A percentile compares a stretch with the other conserved stretches of the same genome.
These are phyloP conservation scores for Leptinotarsa tumamoca DNA, from an alignment of 2,888 invertebrate species.

Conservation along the genomic window DNA sequence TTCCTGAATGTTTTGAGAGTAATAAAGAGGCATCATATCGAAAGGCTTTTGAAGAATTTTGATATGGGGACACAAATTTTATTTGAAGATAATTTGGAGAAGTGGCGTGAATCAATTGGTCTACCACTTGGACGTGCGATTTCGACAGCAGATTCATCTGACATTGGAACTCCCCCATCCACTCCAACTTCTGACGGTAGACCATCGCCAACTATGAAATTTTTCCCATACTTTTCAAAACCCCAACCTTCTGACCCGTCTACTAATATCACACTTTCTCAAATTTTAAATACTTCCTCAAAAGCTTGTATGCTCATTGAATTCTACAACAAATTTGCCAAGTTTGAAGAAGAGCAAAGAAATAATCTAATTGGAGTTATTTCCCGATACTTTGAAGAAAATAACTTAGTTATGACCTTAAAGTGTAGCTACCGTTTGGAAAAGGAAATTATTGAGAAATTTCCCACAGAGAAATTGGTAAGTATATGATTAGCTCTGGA, in stretches of 20 bases:
- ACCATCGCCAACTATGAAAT: conserved; percentile 15
- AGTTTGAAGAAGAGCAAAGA: conserved; percentile 48
- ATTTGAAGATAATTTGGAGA: conserved; percentile 50
- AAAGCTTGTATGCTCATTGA: conserved; percentile 31
- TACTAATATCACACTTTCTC: background rate
- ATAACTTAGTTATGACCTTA: conserved; percentile 22
- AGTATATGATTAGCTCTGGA: background rate
- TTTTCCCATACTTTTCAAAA: conserved; percentile 6
- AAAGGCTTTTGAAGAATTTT: conserved; percentile 43
- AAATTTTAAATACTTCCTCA: background rate
- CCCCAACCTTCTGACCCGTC: conserved; percentile 15
- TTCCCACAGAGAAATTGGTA: conserved; percentile 10
- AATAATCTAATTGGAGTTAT: conserved; percentile 37
- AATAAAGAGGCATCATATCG: conserved; percentile 47
- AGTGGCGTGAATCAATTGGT: conserved; percentile 46
- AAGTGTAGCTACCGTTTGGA: background rate
- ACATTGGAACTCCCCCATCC: conserved; percentile 12
- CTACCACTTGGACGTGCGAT: conserved; percentile 28
- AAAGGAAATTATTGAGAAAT: background rate
- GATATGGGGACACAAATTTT: conserved; percentile 47
- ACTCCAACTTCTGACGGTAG: conserved; percentile 15
- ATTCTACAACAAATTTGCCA: conserved; percentile 42
- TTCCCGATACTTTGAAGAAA: conserved; percentile 36
- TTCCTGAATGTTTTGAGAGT: conserved; percentile 30
- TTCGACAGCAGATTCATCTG: background rate